Conservation (phyloP, 1,140 invertebrate species). For the Nilaparvata lugens region DNA sequence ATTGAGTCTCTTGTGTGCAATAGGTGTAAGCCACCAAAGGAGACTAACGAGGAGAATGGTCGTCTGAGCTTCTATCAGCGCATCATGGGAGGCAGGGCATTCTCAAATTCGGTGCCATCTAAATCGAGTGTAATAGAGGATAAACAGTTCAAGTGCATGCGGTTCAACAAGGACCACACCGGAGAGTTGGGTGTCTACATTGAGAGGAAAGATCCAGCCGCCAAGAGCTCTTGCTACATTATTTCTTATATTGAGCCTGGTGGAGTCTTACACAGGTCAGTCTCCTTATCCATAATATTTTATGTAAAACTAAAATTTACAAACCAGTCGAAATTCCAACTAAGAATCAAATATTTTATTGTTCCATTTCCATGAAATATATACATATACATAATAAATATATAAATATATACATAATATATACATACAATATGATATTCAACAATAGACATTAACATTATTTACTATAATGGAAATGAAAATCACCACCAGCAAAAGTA, state of each 20-base stretch:
- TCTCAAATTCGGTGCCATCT: neutral
- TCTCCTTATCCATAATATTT: neutral
- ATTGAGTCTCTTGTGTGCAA: constrained; percentile 15
- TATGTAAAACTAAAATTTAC: too few relatives aligned
- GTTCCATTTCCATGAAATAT: too few relatives aligned
- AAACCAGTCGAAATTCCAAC: too few relatives aligned
- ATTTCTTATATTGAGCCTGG: constrained; percentile 47
- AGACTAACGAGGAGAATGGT: neutral
- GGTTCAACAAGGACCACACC: constrained; percentile 32
- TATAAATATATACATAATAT: too few relatives aligned
- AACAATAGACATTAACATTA: too few relatives aligned
- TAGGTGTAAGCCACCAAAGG: constrained; percentile 17
- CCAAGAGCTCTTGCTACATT: constrained; percentile 43
- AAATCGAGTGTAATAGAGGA: constrained; percentile 29
- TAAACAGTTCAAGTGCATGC: constrained; percentile 26
- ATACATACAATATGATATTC: too few relatives aligned
- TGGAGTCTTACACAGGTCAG: constrained; percentile 47
- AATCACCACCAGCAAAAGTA: too few relatives aligned
- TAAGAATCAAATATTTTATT: too few relatives aligned
- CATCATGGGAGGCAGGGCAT: too few relatives aligned
- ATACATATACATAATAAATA: too few relatives aligned
- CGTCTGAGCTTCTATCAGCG: neutral
- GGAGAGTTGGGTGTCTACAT: constrained; percentile 49
- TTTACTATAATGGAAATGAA: too few relatives aligned
- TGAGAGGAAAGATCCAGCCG: constrained; percentile 40